A percentile compares a stretch with the other conserved stretches of the same genome.
Evolutionary conservation across 2,888 invertebrate species (phyloP).

Genomic region (Hypolimnas misippus): DNA sequence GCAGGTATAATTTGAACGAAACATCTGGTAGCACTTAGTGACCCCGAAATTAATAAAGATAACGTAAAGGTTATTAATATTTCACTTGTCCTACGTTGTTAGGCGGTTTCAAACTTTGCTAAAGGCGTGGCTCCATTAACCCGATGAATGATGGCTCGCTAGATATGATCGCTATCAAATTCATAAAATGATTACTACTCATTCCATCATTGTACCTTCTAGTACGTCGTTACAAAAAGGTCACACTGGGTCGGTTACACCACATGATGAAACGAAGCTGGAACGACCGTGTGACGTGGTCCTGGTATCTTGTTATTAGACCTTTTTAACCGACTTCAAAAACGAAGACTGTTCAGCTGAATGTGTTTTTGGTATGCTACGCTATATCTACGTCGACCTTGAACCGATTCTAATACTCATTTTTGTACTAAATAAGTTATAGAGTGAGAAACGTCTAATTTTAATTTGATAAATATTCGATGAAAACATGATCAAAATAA

Average conservation of each 20-base stretch:
- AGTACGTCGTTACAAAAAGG: not conserved
- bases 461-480: no score
- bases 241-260: not conserved
- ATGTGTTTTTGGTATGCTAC: no score
- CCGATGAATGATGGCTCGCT: slow-evolving; percentile 45
- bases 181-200: slow-evolving; percentile 44
- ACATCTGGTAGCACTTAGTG: not conserved
- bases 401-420: no score
- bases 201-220: slow-evolving; percentile 9
- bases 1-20: no score
- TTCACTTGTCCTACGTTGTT: slow-evolving; percentile 19
- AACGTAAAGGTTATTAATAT: slow-evolving; percentile 5
- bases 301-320: not conserved
- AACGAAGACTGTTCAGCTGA: not conserved
- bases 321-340: not conserved
- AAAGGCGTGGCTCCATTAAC: slow-evolving; percentile 49
- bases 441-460: no score
- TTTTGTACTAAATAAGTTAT: no score
- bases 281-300: not conserved
- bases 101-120: slow-evolving; percentile 37
- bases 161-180: slow-evolving; percentile 47
- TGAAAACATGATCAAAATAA: no score
- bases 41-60: slow-evolving; percentile 22
- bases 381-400: no score
- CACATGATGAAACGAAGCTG: not conserved